Conservation (phyloP, 2,888 invertebrate species). For the Lepidocyrtoides sp. region DNA sequence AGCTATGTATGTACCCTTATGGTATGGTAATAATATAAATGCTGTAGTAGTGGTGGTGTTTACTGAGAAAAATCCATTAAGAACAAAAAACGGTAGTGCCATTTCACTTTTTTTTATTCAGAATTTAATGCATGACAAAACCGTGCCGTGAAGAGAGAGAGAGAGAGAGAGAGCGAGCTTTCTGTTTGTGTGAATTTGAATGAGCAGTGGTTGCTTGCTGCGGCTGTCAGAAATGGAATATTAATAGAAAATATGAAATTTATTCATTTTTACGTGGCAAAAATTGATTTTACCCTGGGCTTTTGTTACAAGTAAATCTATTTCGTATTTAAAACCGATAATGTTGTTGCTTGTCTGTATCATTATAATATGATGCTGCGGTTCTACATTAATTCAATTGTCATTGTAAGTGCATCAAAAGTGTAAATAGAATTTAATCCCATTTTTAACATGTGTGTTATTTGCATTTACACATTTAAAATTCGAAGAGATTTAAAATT, state of each 20-base stretch:
- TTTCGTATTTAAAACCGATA: slow-evolving; percentile 21
- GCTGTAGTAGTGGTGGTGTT: not conserved
- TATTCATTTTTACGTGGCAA: slow-evolving; percentile 6
- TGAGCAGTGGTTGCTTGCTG: slow-evolving; percentile 17
- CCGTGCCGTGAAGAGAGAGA: slow-evolving; percentile 6
- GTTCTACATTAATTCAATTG: not conserved
- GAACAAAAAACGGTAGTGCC: slow-evolving; percentile 3
- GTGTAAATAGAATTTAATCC: no score
- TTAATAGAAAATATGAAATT: slow-evolving; percentile 38
- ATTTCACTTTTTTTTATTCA: slow-evolving; percentile 20
- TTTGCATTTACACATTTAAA: not conserved
- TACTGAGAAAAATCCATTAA: slow-evolving; percentile 73
- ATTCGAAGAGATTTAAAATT: not conserved
- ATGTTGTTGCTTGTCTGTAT: no score
- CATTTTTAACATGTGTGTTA: not conserved
- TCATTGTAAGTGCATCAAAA: not conserved
- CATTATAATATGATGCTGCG: not conserved
- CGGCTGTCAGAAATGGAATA: slow-evolving; percentile 53
- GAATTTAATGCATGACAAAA: slow-evolving; percentile 57
- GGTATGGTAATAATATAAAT: not conserved
- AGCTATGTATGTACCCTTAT: not conserved
- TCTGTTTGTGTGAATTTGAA: not conserved
- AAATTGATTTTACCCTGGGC: slow-evolving; percentile 3
- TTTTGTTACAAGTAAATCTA: slow-evolving; percentile 22
- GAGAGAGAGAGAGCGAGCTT: not conserved